Base-by-base conservation (phyloP, 2,797 vertebrate genomes). In the Sebastes steindachneri region DNA sequence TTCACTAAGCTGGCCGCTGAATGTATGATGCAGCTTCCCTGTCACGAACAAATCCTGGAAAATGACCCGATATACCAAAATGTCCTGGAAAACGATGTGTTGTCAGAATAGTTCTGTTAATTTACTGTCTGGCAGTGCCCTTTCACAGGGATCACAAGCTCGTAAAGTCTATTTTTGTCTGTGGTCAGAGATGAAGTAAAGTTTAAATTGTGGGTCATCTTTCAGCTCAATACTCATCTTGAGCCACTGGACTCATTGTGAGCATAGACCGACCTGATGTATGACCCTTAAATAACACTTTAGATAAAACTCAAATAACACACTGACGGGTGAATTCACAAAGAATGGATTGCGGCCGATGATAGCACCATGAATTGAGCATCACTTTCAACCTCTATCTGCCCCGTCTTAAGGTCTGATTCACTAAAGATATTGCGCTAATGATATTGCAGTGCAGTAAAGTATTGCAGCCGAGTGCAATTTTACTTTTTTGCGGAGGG, bases 1-100 rank as follows among this genome's bases (percentile, higher is more conserved):
- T 1, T 12, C 53, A 14, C 23, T 45, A 3, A 17, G 41, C 41
- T 45, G 41, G 14, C 41, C 0, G 6, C 5, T 9, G 17, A 21
- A 12, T 31, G 3, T 14, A 59, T 28, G 15, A 45, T 28, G 7
- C 3, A 55, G 37, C 4, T 51, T 25, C 51, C 29, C 23, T 54
- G 33, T 35, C 29, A 35, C 25, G 35, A 53, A 53, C 48, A 53
- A 21, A 8, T 51, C 48, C 8, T 19, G 8, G n/a, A 23, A 31
- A 25, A 33, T 31, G 3, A 45, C 14, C 26, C 21, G 23, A 9
- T 8, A 8, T 9, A 54, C 51, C 51, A 11, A 31, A 31, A 25
- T 55, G 53, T 51, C 68, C 26, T 45, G 7, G 6, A 25, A 31
- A 48, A 62, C 3, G 1, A 15, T 57, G 11, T 19, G 53, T 37